phyloP scores from a whole-genome alignment of 2,888 invertebrate genomes.

The Allacma fusca region DNA sequence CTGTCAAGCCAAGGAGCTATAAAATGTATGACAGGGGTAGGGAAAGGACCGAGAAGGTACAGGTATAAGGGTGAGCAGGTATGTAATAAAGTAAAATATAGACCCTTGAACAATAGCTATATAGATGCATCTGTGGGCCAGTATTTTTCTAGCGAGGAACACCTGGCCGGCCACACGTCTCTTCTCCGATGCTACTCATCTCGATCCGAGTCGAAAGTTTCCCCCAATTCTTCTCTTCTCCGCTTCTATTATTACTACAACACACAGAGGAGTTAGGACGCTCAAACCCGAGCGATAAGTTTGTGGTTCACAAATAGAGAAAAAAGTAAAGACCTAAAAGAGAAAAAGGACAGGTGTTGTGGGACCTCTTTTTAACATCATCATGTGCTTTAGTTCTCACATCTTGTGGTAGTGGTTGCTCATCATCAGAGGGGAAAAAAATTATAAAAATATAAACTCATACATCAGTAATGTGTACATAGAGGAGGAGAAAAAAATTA shows the following conservation, averaged over 20 bases:
- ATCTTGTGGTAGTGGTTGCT: background rate
- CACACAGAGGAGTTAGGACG: too few relatives aligned
- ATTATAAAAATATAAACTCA: background rate
- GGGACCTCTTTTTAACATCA: conserved; percentile 32
- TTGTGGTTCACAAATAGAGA: conserved; percentile 19
- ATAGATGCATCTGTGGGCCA: background rate
- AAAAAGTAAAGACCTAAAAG: conserved; percentile 21
- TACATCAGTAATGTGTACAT: background rate
- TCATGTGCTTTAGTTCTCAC: conserved; percentile 38
- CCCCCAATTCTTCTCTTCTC: background rate
- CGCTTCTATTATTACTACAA: too few relatives aligned
- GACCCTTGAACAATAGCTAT: background rate
- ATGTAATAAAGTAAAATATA: background rate
- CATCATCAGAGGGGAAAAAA: background rate
- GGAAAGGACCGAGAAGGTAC: background rate
- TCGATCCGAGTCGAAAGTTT: background rate
- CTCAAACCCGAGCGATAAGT: background rate
- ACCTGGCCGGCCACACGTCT: conserved; percentile 10
- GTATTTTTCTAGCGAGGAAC: conserved; percentile 5
- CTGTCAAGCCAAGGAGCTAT: background rate
- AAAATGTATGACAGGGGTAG: background rate
- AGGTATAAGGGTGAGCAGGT: too few relatives aligned
- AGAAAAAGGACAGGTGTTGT: conserved; percentile 39
- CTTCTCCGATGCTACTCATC: background rate
- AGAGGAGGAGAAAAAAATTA: too few relatives aligned